phyloP scores from a whole-genome alignment of 2,113 vertebrate genomes.

The Sander lucioperca region DNA sequence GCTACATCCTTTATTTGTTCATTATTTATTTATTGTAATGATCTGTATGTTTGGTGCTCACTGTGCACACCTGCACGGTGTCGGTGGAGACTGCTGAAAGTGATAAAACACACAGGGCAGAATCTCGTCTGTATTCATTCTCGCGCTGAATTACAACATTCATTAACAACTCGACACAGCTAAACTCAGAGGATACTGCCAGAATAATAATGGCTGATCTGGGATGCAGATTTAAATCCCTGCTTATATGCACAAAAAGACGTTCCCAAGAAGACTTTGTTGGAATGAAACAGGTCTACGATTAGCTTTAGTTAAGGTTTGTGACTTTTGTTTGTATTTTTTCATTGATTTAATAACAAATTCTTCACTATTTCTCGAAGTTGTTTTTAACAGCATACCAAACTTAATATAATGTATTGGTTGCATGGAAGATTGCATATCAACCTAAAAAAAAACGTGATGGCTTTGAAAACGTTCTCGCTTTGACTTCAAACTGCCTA shows the following conservation, averaged over 20 bases:
- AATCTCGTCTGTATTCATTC: slow-evolving; percentile 36
- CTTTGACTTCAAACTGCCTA: too few relatives aligned
- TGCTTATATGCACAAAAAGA: neutral
- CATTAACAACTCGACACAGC: slow-evolving; percentile 38
- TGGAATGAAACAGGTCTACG: neutral
- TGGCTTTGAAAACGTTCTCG: too few relatives aligned
- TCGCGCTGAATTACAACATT: slow-evolving; percentile 35
- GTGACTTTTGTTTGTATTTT: neutral
- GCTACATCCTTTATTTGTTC: neutral
- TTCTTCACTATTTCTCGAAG: neutral
- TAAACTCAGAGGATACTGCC: slow-evolving; percentile 30
- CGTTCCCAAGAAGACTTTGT: neutral
- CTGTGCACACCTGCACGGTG: slow-evolving; percentile 7
- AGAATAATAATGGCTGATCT: slow-evolving; percentile 24
- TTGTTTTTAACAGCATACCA: neutral
- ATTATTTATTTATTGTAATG: slow-evolving; percentile 6
- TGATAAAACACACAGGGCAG: slow-evolving; percentile 28
- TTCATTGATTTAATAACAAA: neutral
- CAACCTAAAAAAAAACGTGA: neutral
- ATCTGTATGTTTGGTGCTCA: neutral
- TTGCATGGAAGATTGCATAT: neutral
- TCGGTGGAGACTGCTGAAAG: slow-evolving; percentile 2
- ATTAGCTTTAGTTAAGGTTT: neutral
- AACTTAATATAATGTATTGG: neutral
- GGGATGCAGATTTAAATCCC: slow-evolving; percentile 16